Conservation (phyloP, 2,888 invertebrate species). For the Cepaea hortensis region DNA sequence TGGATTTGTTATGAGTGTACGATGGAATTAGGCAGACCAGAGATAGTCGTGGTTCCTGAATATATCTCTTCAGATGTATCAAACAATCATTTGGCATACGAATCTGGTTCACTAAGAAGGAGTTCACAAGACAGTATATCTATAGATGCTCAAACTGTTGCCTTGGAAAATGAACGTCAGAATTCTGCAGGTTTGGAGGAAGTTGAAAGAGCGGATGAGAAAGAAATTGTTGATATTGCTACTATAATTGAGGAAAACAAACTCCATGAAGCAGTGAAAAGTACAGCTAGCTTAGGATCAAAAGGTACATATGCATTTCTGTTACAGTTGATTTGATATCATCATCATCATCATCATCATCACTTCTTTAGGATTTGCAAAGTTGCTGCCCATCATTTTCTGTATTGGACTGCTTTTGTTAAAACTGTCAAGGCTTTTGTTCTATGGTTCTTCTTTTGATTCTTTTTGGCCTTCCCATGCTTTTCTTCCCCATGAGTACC, state of each 20-base stretch:
- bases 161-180: background rate
- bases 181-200: background rate
- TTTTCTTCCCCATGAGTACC: too few relatives aligned
- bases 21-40: conserved; percentile 41
- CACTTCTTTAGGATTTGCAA: too few relatives aligned
- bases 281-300: background rate
- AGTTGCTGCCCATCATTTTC: too few relatives aligned
- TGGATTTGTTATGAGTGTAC: background rate
- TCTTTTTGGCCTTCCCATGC: too few relatives aligned
- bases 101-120: background rate
- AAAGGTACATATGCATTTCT: background rate
- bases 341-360: too few relatives aligned
- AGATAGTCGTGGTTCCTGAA: background rate
- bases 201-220: background rate
- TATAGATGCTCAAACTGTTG: background rate
- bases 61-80: background rate
- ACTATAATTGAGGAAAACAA: background rate
- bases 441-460: too few relatives aligned
- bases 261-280: background rate
- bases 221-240: background rate
- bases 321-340: too few relatives aligned
- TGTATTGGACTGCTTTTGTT: too few relatives aligned
- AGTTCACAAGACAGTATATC: background rate
- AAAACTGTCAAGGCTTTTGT: too few relatives aligned
- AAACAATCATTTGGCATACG: background rate